phyloP scores from a whole-genome alignment of 2,888 invertebrate genomes.

The Netelia virgata region DNA sequence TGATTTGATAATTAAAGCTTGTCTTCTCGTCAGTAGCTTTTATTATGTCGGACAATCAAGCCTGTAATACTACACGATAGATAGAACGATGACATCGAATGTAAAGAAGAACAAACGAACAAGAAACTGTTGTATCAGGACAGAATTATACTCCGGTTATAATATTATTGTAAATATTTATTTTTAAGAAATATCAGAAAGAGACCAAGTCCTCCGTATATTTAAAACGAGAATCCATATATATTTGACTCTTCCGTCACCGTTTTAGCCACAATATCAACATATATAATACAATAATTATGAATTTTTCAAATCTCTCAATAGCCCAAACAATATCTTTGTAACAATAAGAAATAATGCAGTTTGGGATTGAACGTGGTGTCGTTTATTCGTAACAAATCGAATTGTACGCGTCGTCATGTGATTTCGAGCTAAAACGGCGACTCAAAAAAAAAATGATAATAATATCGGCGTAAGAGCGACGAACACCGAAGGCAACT shows the following conservation, averaged over 20 bases:
- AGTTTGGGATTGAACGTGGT: conserved; percentile 6
- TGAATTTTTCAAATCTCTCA: conserved; percentile 35
- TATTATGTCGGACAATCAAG: conserved; percentile 61
- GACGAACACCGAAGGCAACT: no score
- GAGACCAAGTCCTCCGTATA: conserved; percentile 62
- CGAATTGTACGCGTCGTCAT: not conserved
- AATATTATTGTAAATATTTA: conserved; percentile 52
- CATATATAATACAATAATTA: conserved; percentile 28
- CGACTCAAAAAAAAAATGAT: not conserved
- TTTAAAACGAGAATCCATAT: conserved; percentile 6
- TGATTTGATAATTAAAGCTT: conserved; percentile 17
- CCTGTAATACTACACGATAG: conserved; percentile 39
- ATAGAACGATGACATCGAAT: conserved; percentile 46
- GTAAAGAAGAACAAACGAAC: conserved; percentile 47
- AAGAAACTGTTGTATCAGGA: conserved; percentile 21
- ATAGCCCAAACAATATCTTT: conserved; percentile 9
- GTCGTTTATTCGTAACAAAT: conserved; percentile 29
- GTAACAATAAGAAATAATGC: conserved; percentile 26
- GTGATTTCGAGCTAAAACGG: not conserved
- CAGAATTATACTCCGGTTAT: conserved; percentile 41
- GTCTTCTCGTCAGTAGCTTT: conserved; percentile 32
- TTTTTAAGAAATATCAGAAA: conserved; percentile 60
- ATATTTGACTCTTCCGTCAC: conserved; percentile 19
- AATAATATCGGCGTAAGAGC: not conserved
- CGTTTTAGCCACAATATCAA: conserved; percentile 24